Evolutionary conservation across 2,797 vertebrate genomes (phyloP).

Genomic region (Notolabrus celidotus): DNA sequence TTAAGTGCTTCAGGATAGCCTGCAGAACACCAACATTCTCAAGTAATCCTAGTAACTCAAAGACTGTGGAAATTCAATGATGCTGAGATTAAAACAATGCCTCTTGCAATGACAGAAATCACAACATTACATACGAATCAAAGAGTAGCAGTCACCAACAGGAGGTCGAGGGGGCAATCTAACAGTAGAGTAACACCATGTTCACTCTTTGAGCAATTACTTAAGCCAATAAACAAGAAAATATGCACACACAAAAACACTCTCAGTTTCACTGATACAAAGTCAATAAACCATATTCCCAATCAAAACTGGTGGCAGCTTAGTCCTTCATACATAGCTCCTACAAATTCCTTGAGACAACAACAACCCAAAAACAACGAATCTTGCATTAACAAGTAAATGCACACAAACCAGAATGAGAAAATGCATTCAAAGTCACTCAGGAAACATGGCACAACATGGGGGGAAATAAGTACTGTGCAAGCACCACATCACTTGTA

Average conservation of each 20-base stretch:
- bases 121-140: neutral
- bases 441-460: neutral
- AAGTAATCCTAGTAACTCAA: no score
- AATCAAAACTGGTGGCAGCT: neutral
- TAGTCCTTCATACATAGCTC: slow-evolving; percentile 4
- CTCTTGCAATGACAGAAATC: neutral
- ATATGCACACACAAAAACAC: no score
- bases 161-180: neutral
- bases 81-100: no score
- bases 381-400: slow-evolving; percentile 6
- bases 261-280: neutral
- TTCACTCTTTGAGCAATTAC: neutral
- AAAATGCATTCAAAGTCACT: neutral
- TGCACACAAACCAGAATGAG: neutral
- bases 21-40: no score
- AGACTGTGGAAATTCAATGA: no score
- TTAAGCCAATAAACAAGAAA: slow-evolving; percentile 10
- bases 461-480: no score
- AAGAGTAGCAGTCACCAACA: slow-evolving; percentile 9
- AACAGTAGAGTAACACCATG: neutral
- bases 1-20: no score
- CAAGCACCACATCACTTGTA: no score
- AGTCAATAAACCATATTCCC: slow-evolving; percentile 1
- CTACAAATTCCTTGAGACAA: neutral
- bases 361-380: slow-evolving; percentile 12